Conservation (phyloP, 2,888 invertebrate species). For the Rhaphigaster nebulosa region DNA sequence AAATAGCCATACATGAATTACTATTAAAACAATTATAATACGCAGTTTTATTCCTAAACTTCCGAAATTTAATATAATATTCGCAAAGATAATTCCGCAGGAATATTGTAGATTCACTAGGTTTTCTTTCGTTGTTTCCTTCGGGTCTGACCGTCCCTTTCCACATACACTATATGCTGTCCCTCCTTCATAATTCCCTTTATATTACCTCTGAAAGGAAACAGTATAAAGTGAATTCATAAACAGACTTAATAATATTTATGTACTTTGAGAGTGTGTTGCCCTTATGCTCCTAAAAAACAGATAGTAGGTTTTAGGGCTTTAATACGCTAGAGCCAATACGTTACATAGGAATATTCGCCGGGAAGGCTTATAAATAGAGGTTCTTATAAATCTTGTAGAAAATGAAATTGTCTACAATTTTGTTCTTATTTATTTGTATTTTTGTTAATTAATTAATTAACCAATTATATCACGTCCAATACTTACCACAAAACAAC, state of each 20-base stretch:
- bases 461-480: too few relatives aligned
- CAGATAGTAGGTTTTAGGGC: too few relatives aligned
- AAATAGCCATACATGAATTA: too few relatives aligned
- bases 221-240: not conserved
- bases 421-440: too few relatives aligned
- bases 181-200: slow-evolving; percentile 20
- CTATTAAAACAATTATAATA: too few relatives aligned
- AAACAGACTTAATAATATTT: slow-evolving; percentile 16
- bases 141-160: not conserved
- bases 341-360: too few relatives aligned
- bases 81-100: not conserved
- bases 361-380: too few relatives aligned
- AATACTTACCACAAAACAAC: too few relatives aligned
- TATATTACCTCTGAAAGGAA: not conserved
- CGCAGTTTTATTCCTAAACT: not conserved
- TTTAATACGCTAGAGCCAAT: too few relatives aligned
- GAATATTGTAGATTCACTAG: not conserved
- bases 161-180: not conserved
- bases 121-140: slow-evolving; percentile 2
- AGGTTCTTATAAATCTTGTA: too few relatives aligned
- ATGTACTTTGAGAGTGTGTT: not conserved
- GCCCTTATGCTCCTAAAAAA: not conserved
- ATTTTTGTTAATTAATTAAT: too few relatives aligned
- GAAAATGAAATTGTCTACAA: too few relatives aligned
- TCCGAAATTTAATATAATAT: not conserved